phyloP scores from a whole-genome alignment of 64 coral and sea anemone genomes.

The Anthopleura sola region DNA sequence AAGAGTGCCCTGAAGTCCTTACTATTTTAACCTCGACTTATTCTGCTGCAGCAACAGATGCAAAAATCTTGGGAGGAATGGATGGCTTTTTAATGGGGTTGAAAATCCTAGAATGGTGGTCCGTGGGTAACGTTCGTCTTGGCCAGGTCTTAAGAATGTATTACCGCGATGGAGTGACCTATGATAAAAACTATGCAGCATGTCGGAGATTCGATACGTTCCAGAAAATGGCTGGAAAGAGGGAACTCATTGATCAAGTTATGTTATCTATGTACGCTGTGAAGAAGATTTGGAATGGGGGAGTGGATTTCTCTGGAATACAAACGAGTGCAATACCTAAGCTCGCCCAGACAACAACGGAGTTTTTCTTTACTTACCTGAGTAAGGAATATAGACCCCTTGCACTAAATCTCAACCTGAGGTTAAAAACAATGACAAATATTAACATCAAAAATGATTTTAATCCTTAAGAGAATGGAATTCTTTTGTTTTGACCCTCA shows the following conservation, averaged over 20 bases:
- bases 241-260: not conserved
- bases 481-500: no score
- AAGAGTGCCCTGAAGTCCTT: constrained; percentile 10
- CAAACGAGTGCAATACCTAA: not conserved
- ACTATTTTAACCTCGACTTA: not conserved
- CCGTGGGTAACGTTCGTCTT: constrained; percentile 33
- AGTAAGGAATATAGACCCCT: not conserved
- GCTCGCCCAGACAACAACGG: not conserved
- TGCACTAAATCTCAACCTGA: no score
- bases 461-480: no score
- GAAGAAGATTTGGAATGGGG: not conserved
- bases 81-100: constrained; percentile 66
- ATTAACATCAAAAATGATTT: not conserved
- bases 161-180: constrained; percentile 12
- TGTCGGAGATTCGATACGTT: not conserved
- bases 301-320: not conserved
- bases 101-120: constrained; percentile 32
- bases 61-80: constrained; percentile 50
- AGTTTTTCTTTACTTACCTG: not conserved
- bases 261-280: not conserved
- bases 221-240: not conserved
- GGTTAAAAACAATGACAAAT: no score
- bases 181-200: not conserved
- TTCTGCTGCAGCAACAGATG: constrained; percentile 40
- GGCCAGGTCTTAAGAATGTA: constrained; percentile 85